phyloP scores from a whole-genome alignment of 2,113 vertebrate species.

The Phaethornis superciliosus region DNA sequence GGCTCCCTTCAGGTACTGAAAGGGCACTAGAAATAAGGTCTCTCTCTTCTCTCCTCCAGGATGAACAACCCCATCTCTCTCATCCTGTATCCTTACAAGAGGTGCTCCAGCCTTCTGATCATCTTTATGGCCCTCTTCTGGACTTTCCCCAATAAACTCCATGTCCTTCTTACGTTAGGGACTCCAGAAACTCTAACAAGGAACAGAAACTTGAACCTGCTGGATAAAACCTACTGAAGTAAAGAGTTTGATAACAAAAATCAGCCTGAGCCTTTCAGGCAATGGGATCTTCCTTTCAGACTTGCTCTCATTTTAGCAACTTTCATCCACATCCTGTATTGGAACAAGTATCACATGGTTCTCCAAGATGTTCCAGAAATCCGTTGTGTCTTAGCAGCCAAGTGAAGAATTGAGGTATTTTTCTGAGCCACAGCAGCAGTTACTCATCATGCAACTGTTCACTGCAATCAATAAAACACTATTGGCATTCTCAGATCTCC shows the following conservation, averaged over 20 bases:
- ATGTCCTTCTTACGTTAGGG: too few relatives aligned
- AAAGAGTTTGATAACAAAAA: background rate
- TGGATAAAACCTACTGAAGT: background rate
- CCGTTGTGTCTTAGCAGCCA: background rate
- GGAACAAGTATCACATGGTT: background rate
- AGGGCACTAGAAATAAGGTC: too few relatives aligned
- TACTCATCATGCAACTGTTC: background rate
- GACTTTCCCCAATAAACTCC: too few relatives aligned
- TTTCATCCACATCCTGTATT: background rate
- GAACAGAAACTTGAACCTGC: background rate
- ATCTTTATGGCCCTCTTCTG: too few relatives aligned
- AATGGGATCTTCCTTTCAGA: background rate
- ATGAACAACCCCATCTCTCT: too few relatives aligned
- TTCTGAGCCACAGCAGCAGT: background rate
- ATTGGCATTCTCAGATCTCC: background rate
- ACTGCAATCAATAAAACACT: background rate
- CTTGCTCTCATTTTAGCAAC: background rate
- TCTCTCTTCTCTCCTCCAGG: too few relatives aligned
- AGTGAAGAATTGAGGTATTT: background rate
- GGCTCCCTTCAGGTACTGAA: too few relatives aligned
- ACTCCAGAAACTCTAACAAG: background rate
- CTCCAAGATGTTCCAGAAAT: background rate
- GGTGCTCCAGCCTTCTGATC: too few relatives aligned
- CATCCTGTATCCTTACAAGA: too few relatives aligned
- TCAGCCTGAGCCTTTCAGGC: background rate